These are phyloP conservation scores for Heliconius hermathena DNA, from an alignment of 1,140 invertebrate species.

Conservation along the genomic window DNA sequence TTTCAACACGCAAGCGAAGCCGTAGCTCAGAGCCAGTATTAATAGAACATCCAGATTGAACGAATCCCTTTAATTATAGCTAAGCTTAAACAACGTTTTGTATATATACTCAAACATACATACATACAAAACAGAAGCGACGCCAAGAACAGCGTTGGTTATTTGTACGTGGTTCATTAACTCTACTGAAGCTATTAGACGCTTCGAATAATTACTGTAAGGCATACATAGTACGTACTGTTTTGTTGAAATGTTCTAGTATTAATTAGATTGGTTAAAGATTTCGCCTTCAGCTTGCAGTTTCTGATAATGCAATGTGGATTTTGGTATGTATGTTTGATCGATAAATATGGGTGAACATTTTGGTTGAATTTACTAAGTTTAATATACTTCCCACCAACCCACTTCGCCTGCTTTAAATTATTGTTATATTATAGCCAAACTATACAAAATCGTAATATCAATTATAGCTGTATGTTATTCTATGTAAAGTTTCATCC, in stretches of 20 bases:
- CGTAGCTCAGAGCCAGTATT: too few relatives aligned
- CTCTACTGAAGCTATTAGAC: background rate
- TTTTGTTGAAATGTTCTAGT: background rate
- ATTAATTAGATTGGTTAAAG: slow-evolving; percentile 7
- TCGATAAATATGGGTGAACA: too few relatives aligned
- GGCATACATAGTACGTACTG: too few relatives aligned
- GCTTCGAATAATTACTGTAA: background rate
- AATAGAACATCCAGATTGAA: background rate
- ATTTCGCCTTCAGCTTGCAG: background rate
- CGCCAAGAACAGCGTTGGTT: slow-evolving; percentile 2
- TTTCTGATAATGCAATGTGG: background rate
- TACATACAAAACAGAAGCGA: slow-evolving; percentile 3
- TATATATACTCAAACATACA: background rate
- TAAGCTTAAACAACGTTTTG: background rate
- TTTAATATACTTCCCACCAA: too few relatives aligned
- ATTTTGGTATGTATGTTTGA: background rate
- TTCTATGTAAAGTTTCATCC: too few relatives aligned
- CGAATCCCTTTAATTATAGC: background rate
- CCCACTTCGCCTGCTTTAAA: too few relatives aligned
- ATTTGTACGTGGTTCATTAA: slow-evolving; percentile 3
- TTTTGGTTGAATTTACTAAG: too few relatives aligned
- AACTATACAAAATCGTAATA: too few relatives aligned
- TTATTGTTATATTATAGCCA: too few relatives aligned
- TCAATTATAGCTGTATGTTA: too few relatives aligned
- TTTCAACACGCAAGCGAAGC: too few relatives aligned